Evolutionary conservation across 2,888 invertebrate species (phyloP), one percentile per base, ranked within the genome.

Genomic region (Thysanoteuthis rhombus): DNA sequence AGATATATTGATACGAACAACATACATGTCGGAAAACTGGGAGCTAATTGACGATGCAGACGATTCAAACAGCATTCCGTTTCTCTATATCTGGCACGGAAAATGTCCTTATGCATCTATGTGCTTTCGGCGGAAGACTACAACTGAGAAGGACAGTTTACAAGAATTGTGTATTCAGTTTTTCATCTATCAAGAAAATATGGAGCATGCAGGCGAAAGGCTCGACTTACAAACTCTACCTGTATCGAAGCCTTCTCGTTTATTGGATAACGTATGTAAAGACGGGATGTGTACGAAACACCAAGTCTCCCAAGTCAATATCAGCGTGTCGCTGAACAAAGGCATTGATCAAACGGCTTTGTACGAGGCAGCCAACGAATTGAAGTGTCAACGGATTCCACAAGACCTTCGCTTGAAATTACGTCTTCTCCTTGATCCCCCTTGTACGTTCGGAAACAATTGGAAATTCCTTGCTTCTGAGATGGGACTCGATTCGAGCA

Each of bases 71-170:
- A 94, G 94, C 25, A 93, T 95, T 3, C 94, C 94, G 19, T 95
- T 95, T 90, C 92, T 95, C 6, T 94, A 94, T n/a, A 95, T 95
- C 32, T 95, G 95, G 95, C 95, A 96, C 40, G 95, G 95, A 32
- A 94, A 95, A 39, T 96, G 95, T 94, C 95, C 95, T 3, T 95
- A 95, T 91, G 93, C 95, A 10, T 93, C 95, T 8, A 93, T 96
- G 32, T 95, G 95, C 40, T 96, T 95, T 93, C 94, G 94, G 47
- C 94, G 95, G 36, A 89, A 93, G 58, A 5, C 36, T 36, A 75
- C n/a, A n/a, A 19, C 89, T 10, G 25, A 38, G 5, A 19, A 93
- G 22, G n/a, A 92, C 22, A 47, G 38, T 28, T 93, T 94, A 40
- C 94, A 94, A 28, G 95, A 95, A 93, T 94, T 96, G 58, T 95